These are phyloP conservation scores for Hirudinaria manillensis DNA, from an alignment of 2,888 invertebrate genomes.

Conservation along the genomic window DNA sequence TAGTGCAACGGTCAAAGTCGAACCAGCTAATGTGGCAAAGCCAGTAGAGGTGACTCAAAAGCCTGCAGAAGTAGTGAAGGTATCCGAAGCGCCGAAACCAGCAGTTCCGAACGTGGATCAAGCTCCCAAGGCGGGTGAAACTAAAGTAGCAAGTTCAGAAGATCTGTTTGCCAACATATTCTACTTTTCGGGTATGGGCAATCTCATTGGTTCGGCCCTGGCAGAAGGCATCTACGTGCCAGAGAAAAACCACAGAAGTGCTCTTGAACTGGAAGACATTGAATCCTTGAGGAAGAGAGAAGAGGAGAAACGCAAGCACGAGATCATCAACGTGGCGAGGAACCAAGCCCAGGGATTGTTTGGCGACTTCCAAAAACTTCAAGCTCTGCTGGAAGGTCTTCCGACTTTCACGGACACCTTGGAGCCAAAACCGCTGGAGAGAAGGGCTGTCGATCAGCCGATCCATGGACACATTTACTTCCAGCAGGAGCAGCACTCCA, in stretches of 20 bases:
- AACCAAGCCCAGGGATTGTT: conserved; percentile 37
- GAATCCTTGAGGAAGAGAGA: conserved; percentile 28
- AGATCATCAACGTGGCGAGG: conserved; percentile 36
- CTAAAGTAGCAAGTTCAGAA: conserved; percentile 35
- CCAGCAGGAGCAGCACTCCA: conserved; percentile 26
- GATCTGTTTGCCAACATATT: conserved; percentile 40
- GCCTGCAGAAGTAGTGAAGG: not conserved
- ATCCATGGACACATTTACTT: conserved; percentile 34
- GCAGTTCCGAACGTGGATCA: not conserved
- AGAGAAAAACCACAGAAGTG: conserved; percentile 35
- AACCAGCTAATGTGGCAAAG: not conserved
- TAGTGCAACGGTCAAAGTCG: not conserved
- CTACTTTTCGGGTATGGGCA: conserved; percentile 41
- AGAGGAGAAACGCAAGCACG: conserved; percentile 20
- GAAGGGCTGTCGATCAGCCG: conserved; percentile 30
- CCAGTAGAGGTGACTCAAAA: not conserved
- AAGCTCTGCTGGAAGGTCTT: conserved; percentile 37
- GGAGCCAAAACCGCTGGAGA: conserved; percentile 27
- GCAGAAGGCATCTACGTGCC: conserved; percentile 40
- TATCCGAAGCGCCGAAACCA: not conserved
- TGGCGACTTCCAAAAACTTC: conserved; percentile 36
- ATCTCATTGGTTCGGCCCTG: conserved; percentile 12
- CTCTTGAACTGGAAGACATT: conserved; percentile 36
- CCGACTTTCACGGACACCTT: conserved; percentile 38
- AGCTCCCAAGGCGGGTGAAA: conserved; percentile 11